These are phyloP conservation scores for Octodonta nipae DNA, from an alignment of 2,888 invertebrate species.

Conservation along the genomic window DNA sequence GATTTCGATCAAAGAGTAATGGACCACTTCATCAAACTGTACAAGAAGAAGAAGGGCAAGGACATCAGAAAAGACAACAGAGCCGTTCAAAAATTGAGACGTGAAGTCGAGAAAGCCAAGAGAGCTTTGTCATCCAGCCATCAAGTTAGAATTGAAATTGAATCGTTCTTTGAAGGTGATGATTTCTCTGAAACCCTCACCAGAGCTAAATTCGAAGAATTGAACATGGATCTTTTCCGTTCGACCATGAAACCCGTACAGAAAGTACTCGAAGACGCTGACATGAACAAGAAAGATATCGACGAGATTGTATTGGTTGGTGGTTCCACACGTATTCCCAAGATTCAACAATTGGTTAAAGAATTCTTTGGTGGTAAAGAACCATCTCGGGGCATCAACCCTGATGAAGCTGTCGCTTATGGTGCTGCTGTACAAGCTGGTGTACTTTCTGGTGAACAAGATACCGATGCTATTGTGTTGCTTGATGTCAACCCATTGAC, in stretches of 20 bases:
- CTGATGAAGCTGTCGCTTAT: conserved; percentile 97
- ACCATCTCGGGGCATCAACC: conserved; percentile 94
- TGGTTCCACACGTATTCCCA: conserved; percentile 97
- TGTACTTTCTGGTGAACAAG: conserved; percentile 92
- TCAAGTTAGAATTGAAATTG: conserved; percentile 95
- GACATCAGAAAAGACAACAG: conserved; percentile 82
- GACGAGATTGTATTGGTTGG: conserved; percentile 98
- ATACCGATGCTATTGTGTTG: conserved; percentile 89
- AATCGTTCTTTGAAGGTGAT: conserved; percentile 94
- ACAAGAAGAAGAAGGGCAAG: conserved; percentile 98
- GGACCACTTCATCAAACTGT: conserved; percentile 92
- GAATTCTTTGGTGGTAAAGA: conserved; percentile 97
- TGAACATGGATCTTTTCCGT: conserved; percentile 86
- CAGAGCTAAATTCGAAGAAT: conserved; percentile 95
- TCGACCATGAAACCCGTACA: conserved; percentile 91
- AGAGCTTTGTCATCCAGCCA: conserved; percentile 87
- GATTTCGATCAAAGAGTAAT: conserved; percentile 97
- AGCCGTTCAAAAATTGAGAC: conserved; percentile 88
- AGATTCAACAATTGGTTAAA: conserved; percentile 84
- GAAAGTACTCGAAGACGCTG: conserved; percentile 95
- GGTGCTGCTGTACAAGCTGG: conserved; percentile 98
- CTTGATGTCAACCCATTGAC: conserved; percentile 95
- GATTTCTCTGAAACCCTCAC: conserved; percentile 97
- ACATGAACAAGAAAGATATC: conserved; percentile 95
- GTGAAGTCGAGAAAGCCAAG: conserved; percentile 96